Conservation (phyloP, 2,797 vertebrate genomes). For the Parauchenoglanis ngamensis region DNA sequence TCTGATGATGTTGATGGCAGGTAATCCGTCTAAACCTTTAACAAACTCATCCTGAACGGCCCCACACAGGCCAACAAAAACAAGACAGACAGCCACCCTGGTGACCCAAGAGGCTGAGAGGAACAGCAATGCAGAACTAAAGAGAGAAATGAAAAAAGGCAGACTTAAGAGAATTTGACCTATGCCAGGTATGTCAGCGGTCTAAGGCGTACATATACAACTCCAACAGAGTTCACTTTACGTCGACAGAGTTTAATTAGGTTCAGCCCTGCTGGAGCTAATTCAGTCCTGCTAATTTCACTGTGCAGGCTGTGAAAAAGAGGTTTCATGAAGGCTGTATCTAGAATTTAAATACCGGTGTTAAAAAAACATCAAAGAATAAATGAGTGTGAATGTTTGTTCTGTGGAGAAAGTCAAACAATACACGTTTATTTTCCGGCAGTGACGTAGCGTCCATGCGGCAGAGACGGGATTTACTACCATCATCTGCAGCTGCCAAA, state of each 20-base stretch:
- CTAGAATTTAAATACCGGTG: slow-evolving; percentile 15
- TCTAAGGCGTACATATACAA: background rate
- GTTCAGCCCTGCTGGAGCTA: slow-evolving; percentile 27
- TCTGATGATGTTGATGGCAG: slow-evolving; percentile 59
- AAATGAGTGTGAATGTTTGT: slow-evolving; percentile 26
- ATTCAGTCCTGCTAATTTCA: slow-evolving; percentile 36
- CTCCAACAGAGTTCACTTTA: slow-evolving; percentile 38
- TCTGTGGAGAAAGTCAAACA: slow-evolving; percentile 21
- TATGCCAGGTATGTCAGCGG: background rate
- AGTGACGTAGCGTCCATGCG: slow-evolving; percentile 1
- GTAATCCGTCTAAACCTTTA: slow-evolving; percentile 60
- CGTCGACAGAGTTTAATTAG: slow-evolving; percentile 39
- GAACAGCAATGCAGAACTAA: slow-evolving; percentile 14
- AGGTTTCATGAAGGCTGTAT: slow-evolving; percentile 29
- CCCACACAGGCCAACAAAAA: slow-evolving; percentile 61
- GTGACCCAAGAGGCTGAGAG: slow-evolving; percentile 43
- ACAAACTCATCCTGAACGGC: slow-evolving; percentile 58
- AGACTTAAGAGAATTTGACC: background rate
- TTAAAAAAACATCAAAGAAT: slow-evolving; percentile 19
- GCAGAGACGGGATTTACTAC: slow-evolving; percentile 38
- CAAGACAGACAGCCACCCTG: slow-evolving; percentile 45
- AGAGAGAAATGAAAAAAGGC: background rate
- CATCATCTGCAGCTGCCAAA: slow-evolving; percentile 52
- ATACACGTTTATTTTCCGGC: slow-evolving; percentile 29
- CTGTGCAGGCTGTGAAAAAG: slow-evolving; percentile 16